phyloP scores from a whole-genome alignment of 2,113 vertebrate species.

The Cyprinodon variegatus region DNA sequence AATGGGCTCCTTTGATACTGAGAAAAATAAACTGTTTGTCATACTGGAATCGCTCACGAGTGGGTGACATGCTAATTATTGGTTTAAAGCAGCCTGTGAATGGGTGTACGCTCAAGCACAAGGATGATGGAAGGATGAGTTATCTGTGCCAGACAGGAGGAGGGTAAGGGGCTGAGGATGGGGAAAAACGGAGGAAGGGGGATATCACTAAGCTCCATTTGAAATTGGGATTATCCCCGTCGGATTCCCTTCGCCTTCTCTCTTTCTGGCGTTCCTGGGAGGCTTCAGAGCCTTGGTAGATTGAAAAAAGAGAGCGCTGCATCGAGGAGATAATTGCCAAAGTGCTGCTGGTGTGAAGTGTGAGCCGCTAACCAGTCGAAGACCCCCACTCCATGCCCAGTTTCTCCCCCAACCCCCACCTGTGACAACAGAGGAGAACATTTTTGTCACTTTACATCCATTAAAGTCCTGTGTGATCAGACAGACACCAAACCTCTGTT shows the following conservation, averaged over 20 bases:
- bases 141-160: slow-evolving; percentile 79
- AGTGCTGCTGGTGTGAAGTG: slow-evolving; percentile 55
- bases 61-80: slow-evolving; percentile 68
- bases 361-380: slow-evolving; percentile 38
- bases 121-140: slow-evolving; percentile 57
- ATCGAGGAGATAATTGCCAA: slow-evolving; percentile 71
- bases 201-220: slow-evolving; percentile 75
- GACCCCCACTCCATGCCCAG: slow-evolving; percentile 37
- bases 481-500: neutral
- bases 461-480: slow-evolving; percentile 47
- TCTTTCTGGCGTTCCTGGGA: slow-evolving; percentile 65
- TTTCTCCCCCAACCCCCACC: slow-evolving; percentile 13
- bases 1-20: slow-evolving; percentile 36
- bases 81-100: slow-evolving; percentile 32
- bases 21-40: slow-evolving; percentile 19
- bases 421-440: slow-evolving; percentile 10
- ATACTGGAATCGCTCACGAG: slow-evolving; percentile 18
- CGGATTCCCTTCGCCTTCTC: slow-evolving; percentile 50
- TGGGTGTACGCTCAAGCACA: slow-evolving; percentile 35
- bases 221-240: slow-evolving; percentile 75
- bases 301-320: slow-evolving; percentile 56
- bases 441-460: slow-evolving; percentile 23
- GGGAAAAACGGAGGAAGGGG: slow-evolving; percentile 49
- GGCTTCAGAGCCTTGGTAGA: slow-evolving; percentile 53
- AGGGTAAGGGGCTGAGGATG: slow-evolving; percentile 29